Evolutionary conservation across 2,797 vertebrate genomes (phyloP), one percentile per base, ranked within the genome.

Genomic region (Cryptoblepharus egeriae): DNA sequence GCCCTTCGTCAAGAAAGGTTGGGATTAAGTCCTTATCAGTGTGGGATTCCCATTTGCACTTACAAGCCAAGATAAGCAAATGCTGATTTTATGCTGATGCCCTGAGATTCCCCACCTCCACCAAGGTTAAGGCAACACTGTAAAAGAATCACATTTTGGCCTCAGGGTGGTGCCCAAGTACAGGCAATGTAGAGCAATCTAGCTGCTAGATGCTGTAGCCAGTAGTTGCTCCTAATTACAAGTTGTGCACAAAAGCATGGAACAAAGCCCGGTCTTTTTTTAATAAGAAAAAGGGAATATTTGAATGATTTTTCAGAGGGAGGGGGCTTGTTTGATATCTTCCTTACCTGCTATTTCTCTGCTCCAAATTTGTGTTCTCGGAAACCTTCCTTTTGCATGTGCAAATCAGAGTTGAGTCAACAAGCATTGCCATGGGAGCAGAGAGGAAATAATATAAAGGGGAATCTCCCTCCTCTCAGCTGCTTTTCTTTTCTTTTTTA

Each of bases 151-250:
- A 3, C 6, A 26, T 42, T 57, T 42, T 72, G 74, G 67, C 84
- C 84, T 58, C 67, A 71, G 13, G 79, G 35, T 72, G 84, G 84
- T 77, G 74, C 68, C 68, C 68, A 65, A 57, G 75, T 58, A 58
- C 68, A 78, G 45, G 35, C 28, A 64, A 83, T 39, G 5, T 10
- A 42, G 12, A 1, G 13, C 35, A 28, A 5, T 58, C 42, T 9
- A 3, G 15, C 20, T 52, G 39, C n/a, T 13, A 28, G 10, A 24
- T 32, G 20, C n/a, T 9, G n/a, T n/a, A n/a, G n/a, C n/a, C n/a
- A n/a, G n/a, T n/a, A 35, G 6, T 49, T 55, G 52, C 16, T 3
- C 11, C 52, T n/a, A 18, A 39, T 20, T 35, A 11, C 24, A 3
- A 2, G 3, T 39, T 57, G 12, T 55, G 45, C 52, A 65, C 57